Evolutionary conservation across 2,797 vertebrate species (phyloP).

Genomic region (Paguma larvata): DNA sequence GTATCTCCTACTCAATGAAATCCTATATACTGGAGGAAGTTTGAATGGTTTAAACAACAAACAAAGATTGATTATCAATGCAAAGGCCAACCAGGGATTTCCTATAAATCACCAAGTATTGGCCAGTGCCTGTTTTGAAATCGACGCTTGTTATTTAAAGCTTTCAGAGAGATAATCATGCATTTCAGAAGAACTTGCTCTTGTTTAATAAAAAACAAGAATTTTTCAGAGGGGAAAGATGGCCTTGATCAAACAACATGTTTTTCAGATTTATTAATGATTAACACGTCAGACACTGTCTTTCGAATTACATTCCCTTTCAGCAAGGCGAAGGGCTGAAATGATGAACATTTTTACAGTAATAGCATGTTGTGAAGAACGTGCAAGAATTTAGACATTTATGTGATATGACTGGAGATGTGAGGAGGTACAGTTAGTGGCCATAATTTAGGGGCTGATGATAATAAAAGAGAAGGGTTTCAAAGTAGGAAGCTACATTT

Average conservation of each 20-base stretch:
- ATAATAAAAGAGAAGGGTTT: constrained; percentile 44
- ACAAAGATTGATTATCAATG: constrained; percentile 75
- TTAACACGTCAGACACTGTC: constrained; percentile 73
- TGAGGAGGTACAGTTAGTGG: constrained; percentile 32
- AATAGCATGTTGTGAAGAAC: neutral
- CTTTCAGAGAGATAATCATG: constrained; percentile 52
- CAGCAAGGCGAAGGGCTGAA: constrained; percentile 76
- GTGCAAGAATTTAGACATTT: constrained; percentile 70
- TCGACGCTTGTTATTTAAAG: constrained; percentile 63
- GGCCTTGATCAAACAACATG: constrained; percentile 73
- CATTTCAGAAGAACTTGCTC: constrained; percentile 64
- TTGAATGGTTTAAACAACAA: constrained; percentile 73
- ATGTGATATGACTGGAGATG: constrained; percentile 40
- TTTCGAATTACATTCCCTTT: constrained; percentile 79
- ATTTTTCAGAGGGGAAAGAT: constrained; percentile 38
- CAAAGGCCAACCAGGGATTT: constrained; percentile 69
- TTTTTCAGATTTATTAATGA: constrained; percentile 83
- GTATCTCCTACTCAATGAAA: constrained; percentile 68
- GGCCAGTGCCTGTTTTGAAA: constrained; percentile 58
- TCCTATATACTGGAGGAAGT: constrained; percentile 64
- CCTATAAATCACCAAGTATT: constrained; percentile 72
- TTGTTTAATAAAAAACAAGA: constrained; percentile 47
- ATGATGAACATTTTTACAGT: constrained; percentile 74
- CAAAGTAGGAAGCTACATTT: neutral
- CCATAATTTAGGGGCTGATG: neutral